Evolutionary conservation across 1,140 invertebrate species (phyloP).

Genomic region (Trachymyrmex septentrionalis): DNA sequence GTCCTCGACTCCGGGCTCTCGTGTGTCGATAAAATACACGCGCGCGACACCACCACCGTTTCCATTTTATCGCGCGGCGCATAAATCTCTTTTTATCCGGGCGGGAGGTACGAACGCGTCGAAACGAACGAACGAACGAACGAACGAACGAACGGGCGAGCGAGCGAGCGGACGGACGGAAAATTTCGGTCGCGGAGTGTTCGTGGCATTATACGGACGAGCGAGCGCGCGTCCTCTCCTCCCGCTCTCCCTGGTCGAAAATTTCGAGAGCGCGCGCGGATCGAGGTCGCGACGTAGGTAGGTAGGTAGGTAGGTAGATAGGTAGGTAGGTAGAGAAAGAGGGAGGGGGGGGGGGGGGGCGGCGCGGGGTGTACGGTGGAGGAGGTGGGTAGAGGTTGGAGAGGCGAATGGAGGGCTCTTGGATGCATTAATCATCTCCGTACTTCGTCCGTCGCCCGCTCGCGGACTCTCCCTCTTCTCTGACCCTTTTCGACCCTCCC

Average conservation of each 20-base stretch:
- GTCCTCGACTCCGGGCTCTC: neutral
- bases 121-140: conserved; percentile 39
- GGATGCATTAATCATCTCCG: conserved; percentile 75
- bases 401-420: conserved; percentile 64
- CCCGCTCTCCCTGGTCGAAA: conserved; percentile 43
- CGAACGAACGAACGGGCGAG: conserved; percentile 17
- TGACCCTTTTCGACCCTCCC: conserved; percentile 63
- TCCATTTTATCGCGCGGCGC: conserved; percentile 29
- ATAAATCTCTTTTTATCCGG: conserved; percentile 55
- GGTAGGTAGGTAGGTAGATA: conserved; percentile 47
- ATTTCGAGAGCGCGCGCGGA: conserved; percentile 63
- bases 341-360: too few species aligned
- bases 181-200: conserved; percentile 52
- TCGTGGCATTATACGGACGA: conserved; percentile 51
- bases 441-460: conserved; percentile 55
- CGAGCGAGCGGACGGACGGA: conserved; percentile 29
- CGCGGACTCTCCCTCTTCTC: conserved; percentile 59
- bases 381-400: conserved; percentile 51
- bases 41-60: conserved; percentile 16
- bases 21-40: conserved; percentile 38
- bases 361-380: neutral
- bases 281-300: conserved; percentile 54
- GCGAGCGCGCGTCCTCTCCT: conserved; percentile 21
- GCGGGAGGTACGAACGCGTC: conserved; percentile 39
- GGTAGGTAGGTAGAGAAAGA: conserved; percentile 20